A percentile compares a stretch with the other conserved stretches of the same genome.
Conservation (phyloP, 2,888 invertebrate genomes). For the Drosophila prostipennis region DNA sequence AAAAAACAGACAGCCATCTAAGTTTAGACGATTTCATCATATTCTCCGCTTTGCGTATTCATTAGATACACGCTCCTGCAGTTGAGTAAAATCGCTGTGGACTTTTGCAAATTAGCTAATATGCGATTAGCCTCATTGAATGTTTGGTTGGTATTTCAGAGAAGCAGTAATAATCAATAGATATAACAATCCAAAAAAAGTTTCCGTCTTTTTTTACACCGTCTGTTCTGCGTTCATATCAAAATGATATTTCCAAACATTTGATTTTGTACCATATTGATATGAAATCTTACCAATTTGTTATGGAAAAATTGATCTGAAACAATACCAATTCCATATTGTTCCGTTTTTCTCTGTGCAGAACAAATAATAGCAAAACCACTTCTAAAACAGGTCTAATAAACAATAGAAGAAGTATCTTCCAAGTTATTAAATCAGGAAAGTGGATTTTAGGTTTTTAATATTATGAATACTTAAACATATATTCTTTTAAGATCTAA, state of each 20-base stretch:
- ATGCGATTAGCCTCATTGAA: constrained; percentile 69
- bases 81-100: constrained; percentile 6
- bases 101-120: constrained; percentile 69
- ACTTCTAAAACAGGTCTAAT: neutral
- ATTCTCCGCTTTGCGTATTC: constrained; percentile 61
- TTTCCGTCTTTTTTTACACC: neutral
- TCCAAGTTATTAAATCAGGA: neutral
- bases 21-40: constrained; percentile 76
- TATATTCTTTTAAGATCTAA: too few species aligned
- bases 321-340: too few species aligned
- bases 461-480: too few species aligned
- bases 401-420: neutral
- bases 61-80: constrained; percentile 40
- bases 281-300: too few species aligned
- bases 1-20: constrained; percentile 45
- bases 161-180: neutral
- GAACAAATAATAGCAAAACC: neutral
- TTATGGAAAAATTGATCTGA: too few species aligned
- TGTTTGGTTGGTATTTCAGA: constrained; percentile 44
- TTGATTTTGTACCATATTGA: too few species aligned
- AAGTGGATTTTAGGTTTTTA: too few species aligned
- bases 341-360: too few species aligned
- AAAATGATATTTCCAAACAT: too few species aligned
- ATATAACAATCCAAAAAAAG: neutral
- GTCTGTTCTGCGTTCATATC: too few species aligned